Evolutionary conservation across 2,113 vertebrate genomes (phyloP).

Genomic region (Erinaceus europaeus): DNA sequence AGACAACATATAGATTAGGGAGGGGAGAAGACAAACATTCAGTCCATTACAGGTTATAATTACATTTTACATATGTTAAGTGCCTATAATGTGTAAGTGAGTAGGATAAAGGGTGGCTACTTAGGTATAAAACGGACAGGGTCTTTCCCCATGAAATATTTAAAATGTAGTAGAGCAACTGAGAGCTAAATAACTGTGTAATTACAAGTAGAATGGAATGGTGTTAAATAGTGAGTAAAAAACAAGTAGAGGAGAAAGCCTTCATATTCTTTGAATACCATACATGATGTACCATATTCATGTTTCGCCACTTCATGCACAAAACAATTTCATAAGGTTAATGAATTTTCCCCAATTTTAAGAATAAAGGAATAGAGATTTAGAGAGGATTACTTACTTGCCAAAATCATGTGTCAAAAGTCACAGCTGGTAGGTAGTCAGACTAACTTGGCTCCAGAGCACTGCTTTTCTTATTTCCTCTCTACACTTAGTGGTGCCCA

Average conservation of each 20-base stretch:
- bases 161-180: neutral
- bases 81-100: neutral
- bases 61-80: neutral
- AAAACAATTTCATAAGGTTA: neutral
- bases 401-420: neutral
- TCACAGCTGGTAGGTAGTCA: neutral
- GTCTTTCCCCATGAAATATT: neutral
- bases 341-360: neutral
- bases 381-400: neutral
- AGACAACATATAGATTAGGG: neutral
- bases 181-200: neutral
- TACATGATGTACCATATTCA: neutral
- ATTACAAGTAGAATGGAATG: neutral
- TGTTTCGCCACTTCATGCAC: neutral
- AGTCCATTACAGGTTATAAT: neutral
- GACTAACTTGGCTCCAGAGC: neutral
- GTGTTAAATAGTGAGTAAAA: neutral
- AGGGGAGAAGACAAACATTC: neutral
- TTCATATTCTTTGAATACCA: neutral
- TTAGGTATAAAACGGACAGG: neutral
- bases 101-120: neutral
- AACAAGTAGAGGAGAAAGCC: neutral
- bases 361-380: neutral
- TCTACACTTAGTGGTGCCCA: neutral
- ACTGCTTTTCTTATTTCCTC: neutral